Conservation (phyloP, 2,888 invertebrate genomes). For the Tachina grossa region DNA sequence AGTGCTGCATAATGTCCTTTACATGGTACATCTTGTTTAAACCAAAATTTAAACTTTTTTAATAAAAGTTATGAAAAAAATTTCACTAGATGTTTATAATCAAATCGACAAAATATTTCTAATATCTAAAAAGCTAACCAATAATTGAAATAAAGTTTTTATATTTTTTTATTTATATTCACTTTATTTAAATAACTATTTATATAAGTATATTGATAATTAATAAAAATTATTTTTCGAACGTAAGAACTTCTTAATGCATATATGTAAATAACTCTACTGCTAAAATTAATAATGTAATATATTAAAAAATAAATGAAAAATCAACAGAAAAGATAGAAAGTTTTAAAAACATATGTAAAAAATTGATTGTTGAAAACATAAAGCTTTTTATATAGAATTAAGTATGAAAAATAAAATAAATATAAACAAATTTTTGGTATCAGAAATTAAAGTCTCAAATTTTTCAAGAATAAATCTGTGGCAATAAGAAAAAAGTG, state of each 20-base stretch:
- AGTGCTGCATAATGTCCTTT: too few relatives aligned
- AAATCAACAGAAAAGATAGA: constrained; percentile 25
- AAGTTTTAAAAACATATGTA: not conserved
- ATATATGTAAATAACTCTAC: constrained; percentile 48
- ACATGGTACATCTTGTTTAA: too few relatives aligned
- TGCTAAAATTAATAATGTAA: constrained; percentile 39
- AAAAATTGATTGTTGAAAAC: constrained; percentile 43
- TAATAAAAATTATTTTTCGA: constrained; percentile 56
- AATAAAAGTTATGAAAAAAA: too few relatives aligned
- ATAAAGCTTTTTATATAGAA: constrained; percentile 45
- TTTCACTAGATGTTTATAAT: too few relatives aligned
- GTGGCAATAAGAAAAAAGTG: too few relatives aligned
- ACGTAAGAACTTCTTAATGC: constrained; percentile 58
- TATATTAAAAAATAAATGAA: constrained; percentile 22
- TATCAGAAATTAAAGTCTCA: constrained; percentile 55
- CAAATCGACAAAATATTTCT: too few relatives aligned
- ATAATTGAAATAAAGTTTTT: not conserved
- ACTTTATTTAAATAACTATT: constrained; percentile 66
- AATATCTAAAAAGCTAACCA: not conserved
- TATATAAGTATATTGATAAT: constrained; percentile 63
- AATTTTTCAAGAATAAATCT: not conserved
- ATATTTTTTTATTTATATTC: constrained; percentile 33
- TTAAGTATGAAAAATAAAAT: constrained; percentile 3
- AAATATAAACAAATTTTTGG: constrained; percentile 60
- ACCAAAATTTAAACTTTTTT: too few relatives aligned